These are phyloP conservation scores for Xiphorhynchus elegans DNA, from an alignment of 2,113 vertebrate genomes.

Conservation along the genomic window DNA sequence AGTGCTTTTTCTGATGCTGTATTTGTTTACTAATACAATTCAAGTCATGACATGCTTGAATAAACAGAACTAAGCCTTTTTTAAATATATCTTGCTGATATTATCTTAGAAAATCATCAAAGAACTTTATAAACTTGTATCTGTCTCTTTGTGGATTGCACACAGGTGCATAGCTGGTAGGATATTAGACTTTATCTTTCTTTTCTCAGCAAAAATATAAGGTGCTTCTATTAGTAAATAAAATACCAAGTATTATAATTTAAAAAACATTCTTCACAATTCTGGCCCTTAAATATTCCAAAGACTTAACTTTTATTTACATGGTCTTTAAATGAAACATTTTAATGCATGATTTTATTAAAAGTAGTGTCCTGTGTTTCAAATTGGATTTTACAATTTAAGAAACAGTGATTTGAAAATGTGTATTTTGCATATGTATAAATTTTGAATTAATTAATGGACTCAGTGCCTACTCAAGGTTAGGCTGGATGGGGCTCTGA, in stretches of 20 bases:
- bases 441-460: neutral
- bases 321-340: neutral
- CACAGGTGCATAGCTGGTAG: neutral
- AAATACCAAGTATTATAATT: neutral
- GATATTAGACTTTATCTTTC: neutral
- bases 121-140: neutral
- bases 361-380: constrained; percentile 1
- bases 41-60: neutral
- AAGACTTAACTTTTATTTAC: neutral
- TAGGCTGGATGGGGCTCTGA: neutral
- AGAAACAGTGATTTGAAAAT: neutral
- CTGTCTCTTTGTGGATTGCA: neutral
- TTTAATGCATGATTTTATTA: neutral
- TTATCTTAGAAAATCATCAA: neutral
- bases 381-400: constrained; percentile 27
- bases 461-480: neutral
- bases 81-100: neutral
- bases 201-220: neutral
- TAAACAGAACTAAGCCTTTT: neutral
- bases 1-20: neutral
- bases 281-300: neutral
- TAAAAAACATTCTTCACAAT: neutral
- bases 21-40: neutral
- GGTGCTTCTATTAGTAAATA: neutral
- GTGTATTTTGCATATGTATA: neutral